phyloP scores from a whole-genome alignment of 2,797 vertebrate genomes.

The Odontamblyopus lacepedii region DNA sequence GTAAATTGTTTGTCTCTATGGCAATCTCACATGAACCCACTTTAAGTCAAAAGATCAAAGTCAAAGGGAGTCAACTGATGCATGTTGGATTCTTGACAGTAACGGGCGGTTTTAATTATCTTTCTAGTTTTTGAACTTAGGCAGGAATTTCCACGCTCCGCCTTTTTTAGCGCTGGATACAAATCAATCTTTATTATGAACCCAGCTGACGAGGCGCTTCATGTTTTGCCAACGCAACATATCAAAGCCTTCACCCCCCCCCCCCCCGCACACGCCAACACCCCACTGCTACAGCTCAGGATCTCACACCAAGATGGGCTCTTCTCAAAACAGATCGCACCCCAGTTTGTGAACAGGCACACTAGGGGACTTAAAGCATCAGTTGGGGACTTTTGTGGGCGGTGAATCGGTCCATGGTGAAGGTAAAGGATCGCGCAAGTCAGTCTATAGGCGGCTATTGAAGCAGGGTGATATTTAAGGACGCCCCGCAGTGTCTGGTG shows the following conservation, averaged over 20 bases:
- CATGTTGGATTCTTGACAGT: background rate
- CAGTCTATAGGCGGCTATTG: background rate
- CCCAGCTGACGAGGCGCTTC: slow-evolving; percentile 12
- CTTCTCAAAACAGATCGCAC: background rate
- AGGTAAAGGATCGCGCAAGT: background rate
- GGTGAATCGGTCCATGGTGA: slow-evolving; percentile 1
- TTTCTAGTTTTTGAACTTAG: slow-evolving; percentile 1
- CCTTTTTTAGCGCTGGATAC: slow-evolving; percentile 9
- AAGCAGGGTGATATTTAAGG: background rate
- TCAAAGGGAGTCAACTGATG: background rate
- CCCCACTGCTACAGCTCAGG: slow-evolving; percentile 3
- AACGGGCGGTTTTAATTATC: slow-evolving; percentile 2
- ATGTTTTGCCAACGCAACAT: slow-evolving; percentile 14
- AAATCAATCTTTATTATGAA: slow-evolving; percentile 8
- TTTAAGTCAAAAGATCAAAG: background rate
- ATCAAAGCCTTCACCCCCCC: slow-evolving; percentile 12
- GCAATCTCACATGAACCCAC: background rate
- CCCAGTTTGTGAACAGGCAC: background rate
- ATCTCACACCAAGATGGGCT: background rate
- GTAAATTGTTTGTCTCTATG: background rate
- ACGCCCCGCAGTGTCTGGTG: background rate
- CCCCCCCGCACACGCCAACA: slow-evolving; percentile 5
- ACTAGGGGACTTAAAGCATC: slow-evolving; percentile 2
- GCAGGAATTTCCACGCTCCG: background rate
- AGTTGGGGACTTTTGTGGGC: slow-evolving; percentile 7